Conservation (phyloP, 2,888 invertebrate species). For the Allacma fusca region DNA sequence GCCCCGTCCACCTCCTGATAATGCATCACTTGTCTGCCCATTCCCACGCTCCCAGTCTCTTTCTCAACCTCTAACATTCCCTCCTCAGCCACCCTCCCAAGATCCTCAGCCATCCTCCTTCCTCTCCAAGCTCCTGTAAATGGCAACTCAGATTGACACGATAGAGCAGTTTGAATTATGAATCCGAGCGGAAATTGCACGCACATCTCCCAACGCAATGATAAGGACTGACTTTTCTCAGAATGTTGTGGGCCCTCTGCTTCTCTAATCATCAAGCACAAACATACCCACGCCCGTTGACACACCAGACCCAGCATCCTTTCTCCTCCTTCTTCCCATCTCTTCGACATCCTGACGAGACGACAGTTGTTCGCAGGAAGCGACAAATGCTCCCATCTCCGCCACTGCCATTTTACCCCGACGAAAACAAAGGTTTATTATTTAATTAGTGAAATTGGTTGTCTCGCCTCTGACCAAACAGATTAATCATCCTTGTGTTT, state of each 20-base stretch:
- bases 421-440: constrained; percentile 6
- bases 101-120: background rate
- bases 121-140: background rate
- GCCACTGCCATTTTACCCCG: background rate
- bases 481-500: constrained; percentile 12
- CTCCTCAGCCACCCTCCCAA: background rate
- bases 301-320: no score
- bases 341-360: background rate
- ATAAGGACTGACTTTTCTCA: constrained; percentile 7
- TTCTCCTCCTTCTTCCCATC: background rate
- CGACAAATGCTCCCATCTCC: no score
- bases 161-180: constrained; percentile 22
- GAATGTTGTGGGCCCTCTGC: background rate
- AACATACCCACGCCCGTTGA: no score
- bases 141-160: background rate
- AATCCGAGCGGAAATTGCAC: constrained; percentile 25
- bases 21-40: background rate
- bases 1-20: background rate
- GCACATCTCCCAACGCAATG: background rate
- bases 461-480: constrained; percentile 20
- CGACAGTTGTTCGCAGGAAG: no score
- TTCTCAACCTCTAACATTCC: background rate
- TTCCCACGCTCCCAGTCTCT: background rate
- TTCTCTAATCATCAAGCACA: background rate
- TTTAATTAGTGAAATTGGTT: constrained; percentile 26